Conservation (phyloP, 2,113 vertebrate species). For the Peromyscus polionotus region DNA sequence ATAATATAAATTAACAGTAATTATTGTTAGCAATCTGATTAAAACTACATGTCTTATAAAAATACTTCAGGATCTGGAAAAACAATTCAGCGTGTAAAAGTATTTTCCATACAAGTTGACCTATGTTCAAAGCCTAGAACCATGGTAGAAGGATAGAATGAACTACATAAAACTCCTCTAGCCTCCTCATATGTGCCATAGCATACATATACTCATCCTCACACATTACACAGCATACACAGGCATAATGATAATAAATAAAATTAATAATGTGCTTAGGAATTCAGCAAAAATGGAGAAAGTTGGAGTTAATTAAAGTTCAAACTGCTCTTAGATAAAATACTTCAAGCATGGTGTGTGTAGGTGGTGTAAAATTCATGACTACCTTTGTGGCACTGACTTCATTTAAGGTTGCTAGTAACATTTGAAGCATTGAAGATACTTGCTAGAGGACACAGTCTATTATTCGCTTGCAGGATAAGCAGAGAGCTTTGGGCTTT, state of each 20-base stretch:
- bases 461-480: conserved; percentile 34
- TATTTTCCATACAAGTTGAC: background rate
- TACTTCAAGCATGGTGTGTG: background rate
- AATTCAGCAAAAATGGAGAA: background rate
- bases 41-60: conserved; percentile 3
- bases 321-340: conserved; percentile 36
- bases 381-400: background rate
- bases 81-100: background rate
- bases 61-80: conserved; percentile 15
- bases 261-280: background rate
- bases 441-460: background rate
- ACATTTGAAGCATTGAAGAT: conserved; percentile 17
- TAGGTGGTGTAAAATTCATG: conserved; percentile 11
- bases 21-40: background rate
- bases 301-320: background rate
- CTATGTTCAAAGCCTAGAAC: background rate
- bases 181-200: too few relatives aligned
- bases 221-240: too few relatives aligned
- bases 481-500: background rate
- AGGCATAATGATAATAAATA: background rate
- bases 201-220: background rate
- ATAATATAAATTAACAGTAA: conserved; percentile 11
- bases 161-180: background rate
- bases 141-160: too few relatives aligned
- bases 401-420: background rate